phyloP scores from a whole-genome alignment of 2,797 vertebrate genomes.

The Spheniscus humboldti region DNA sequence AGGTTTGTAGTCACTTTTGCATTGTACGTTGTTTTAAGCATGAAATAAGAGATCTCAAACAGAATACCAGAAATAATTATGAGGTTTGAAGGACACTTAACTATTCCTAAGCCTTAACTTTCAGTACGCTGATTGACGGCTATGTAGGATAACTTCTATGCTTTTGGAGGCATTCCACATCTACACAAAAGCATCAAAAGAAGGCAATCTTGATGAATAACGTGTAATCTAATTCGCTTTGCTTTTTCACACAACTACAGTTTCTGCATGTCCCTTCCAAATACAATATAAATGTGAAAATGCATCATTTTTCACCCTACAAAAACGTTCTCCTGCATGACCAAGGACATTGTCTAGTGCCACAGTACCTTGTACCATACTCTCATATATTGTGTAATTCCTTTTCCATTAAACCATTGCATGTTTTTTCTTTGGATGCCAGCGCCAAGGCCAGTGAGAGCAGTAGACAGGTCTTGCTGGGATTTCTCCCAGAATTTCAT shows the following conservation, averaged over 20 bases:
- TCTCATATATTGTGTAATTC: not conserved
- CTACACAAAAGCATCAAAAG: not conserved
- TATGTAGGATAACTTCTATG: not conserved
- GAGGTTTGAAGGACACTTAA: too few species aligned
- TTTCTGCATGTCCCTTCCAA: not conserved
- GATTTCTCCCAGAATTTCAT: not conserved
- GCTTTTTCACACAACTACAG: not conserved
- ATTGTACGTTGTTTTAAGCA: not conserved
- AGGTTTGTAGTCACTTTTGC: not conserved
- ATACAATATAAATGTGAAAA: not conserved
- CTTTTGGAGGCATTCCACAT: not conserved
- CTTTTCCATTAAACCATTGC: not conserved
- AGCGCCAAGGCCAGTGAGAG: not conserved
- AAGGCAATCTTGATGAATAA: not conserved
- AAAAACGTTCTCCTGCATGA: not conserved
- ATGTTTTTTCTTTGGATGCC: not conserved
- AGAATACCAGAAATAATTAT: not conserved
- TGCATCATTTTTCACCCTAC: accelerated
- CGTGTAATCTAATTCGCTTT: not conserved
- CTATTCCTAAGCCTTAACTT: not conserved
- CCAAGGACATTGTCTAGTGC: not conserved
- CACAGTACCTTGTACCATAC: not conserved
- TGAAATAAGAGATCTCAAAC: not conserved
- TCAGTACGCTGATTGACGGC: not conserved
- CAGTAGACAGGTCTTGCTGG: not conserved